Evolutionary conservation across 1,140 invertebrate species (phyloP), one percentile per base, ranked within the genome.

Genomic region (Pogonomyrmex californicus): DNA sequence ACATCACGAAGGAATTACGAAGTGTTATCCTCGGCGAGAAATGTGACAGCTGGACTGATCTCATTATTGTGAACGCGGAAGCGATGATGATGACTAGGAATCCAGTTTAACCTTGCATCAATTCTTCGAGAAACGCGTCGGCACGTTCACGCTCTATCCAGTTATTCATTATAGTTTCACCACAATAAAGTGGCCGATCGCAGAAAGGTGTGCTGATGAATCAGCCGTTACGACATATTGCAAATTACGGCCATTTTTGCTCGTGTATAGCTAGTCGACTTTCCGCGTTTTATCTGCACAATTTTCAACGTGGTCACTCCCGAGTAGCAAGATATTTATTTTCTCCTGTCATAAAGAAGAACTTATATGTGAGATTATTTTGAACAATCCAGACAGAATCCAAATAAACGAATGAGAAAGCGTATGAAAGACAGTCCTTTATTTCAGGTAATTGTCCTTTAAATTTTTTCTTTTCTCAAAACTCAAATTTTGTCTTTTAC

Each of bases 1-100:
- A 5, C 33, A 4, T 44, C n/a, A 71, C 33, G 58, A 77, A 68
- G n/a, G 49, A 12, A 4, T 6, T 36, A 12, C 5, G n/a, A 23
- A 60, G 3, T 33, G 23, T 75, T 75, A 58, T 47, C 62, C 44
- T 54, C 51, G 66, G 63, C 65, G 30, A 78, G 49, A 12, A 49
- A 79, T 73, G 49, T 70, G 77, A 85, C 87, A 88, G 68, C 36
- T 36, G 14, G 56, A 41, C 78, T 65, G 86, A 79, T 89, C 73
- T 86, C 65, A 86, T 88, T 89, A 89, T 88, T 44, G 47, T 33
- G 30, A 78, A 86, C 30, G 49, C 75, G 81, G 49, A 65, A 85
- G 56, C 41, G 41, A 77, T 58, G 77, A 83, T 63, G 47, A 75
- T 70, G 62, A 62, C 10, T 4, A n/a, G 38, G 47, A 85, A 66